Evolutionary conservation across 2,113 vertebrate genomes (phyloP).

Genomic region (Plestiodon gilberti): DNA sequence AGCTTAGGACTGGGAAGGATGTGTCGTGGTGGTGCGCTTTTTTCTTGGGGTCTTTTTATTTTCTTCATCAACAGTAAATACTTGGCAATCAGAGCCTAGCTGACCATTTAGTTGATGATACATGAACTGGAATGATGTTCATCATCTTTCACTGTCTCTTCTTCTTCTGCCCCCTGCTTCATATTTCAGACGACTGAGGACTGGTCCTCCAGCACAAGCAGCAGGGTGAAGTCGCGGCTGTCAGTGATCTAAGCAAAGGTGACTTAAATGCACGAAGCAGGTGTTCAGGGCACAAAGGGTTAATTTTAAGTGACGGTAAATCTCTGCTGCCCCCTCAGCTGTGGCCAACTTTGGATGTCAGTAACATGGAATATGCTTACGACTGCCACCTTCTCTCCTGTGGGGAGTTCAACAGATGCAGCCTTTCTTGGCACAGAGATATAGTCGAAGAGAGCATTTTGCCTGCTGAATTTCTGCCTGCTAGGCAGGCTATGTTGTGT

Average conservation of each 20-base stretch:
- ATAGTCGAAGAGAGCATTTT: not conserved
- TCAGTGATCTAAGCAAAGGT: not conserved
- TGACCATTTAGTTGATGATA: conserved; percentile 27
- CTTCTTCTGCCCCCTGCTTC: not conserved
- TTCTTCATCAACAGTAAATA: conserved; percentile 18
- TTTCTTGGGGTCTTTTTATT: not conserved
- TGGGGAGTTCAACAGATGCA: too few species aligned
- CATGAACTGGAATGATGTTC: not conserved
- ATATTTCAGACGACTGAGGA: conserved; percentile 34
- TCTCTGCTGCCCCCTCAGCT: not conserved
- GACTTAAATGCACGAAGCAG: not conserved
- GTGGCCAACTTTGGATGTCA: not conserved
- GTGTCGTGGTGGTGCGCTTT: not conserved
- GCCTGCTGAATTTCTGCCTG: not conserved
- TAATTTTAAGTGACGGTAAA: not conserved
- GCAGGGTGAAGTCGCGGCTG: not conserved
- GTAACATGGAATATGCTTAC: not conserved
- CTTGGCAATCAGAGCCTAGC: conserved; percentile 14
- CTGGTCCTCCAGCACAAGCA: conserved; percentile 30
- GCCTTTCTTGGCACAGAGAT: too few species aligned
- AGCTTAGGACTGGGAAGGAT: conserved; percentile 22
- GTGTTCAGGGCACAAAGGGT: not conserved
- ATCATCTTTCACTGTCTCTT: not conserved
- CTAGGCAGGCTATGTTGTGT: not conserved
- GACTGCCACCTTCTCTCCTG: not conserved